These are phyloP conservation scores for Ramphastos sulfuratus DNA, from an alignment of 2,113 vertebrate species.

Conservation along the genomic window DNA sequence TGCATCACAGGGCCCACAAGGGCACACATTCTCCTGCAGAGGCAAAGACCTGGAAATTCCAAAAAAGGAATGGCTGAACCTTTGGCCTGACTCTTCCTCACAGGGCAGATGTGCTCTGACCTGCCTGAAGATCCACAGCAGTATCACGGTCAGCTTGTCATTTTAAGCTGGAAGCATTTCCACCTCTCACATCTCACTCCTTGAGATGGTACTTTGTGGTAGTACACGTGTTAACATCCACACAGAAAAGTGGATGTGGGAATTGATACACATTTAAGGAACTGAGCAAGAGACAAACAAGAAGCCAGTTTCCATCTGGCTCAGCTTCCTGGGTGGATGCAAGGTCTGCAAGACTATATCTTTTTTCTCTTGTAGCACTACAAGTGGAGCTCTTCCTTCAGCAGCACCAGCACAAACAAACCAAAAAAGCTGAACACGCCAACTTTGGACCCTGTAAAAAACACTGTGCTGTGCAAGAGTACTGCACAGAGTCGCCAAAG, in stretches of 20 bases:
- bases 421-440: not conserved
- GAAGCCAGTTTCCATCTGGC: not conserved
- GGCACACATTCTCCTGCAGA: accelerated
- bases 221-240: not conserved
- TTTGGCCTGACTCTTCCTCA: not conserved
- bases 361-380: not conserved
- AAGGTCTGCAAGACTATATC: not conserved
- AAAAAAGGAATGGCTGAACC: not conserved
- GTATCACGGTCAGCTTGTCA: not conserved
- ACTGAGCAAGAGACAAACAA: not conserved
- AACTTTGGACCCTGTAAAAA: not conserved
- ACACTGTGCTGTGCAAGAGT: accelerated
- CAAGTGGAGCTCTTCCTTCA: not conserved
- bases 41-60: not conserved
- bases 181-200: not conserved
- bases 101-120: not conserved
- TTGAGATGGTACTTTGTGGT: not conserved
- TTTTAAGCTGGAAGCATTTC: not conserved
- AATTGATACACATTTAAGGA: not conserved
- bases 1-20: accelerated
- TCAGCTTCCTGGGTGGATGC: not conserved
- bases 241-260: not conserved
- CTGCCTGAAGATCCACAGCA: not conserved
- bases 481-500: not conserved
- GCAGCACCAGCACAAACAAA: not conserved